These are phyloP conservation scores for Dendroctonus valens DNA, from an alignment of 1,140 invertebrate species.

Conservation along the genomic window DNA sequence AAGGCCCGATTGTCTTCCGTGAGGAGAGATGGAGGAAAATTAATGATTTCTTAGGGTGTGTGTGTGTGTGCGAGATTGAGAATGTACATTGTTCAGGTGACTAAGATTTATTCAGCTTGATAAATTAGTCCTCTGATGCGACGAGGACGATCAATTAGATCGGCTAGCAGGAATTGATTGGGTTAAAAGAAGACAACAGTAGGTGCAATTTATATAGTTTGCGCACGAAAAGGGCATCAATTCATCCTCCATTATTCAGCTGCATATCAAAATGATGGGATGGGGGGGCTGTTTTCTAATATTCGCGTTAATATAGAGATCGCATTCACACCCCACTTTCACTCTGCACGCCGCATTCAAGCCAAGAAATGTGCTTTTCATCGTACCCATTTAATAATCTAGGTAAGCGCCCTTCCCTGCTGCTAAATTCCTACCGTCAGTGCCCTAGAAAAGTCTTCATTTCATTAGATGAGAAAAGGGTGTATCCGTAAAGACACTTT, in stretches of 20 bases:
- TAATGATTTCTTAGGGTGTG: conserved; percentile 12
- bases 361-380: conserved; percentile 6
- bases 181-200: too few relatives aligned
- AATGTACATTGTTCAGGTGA: conserved; percentile 7
- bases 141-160: too few relatives aligned
- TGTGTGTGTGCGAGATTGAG: conserved; percentile 1
- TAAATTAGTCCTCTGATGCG: conserved; percentile 1
- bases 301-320: too few relatives aligned
- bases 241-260: too few relatives aligned
- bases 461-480: conserved; percentile 4
- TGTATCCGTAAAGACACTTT: neutral
- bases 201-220: too few relatives aligned
- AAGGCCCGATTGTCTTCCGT: conserved; percentile 9
- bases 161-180: too few relatives aligned
- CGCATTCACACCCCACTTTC: neutral
- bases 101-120: conserved; percentile 10
- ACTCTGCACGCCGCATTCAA: neutral
- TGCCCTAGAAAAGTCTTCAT: conserved; percentile 8
- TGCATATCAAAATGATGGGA: too few relatives aligned
- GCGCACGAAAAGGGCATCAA: too few relatives aligned
- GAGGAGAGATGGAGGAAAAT: conserved; percentile 1
- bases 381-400: conserved; percentile 7
- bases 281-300: too few relatives aligned
- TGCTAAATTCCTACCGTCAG: neutral
- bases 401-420: neutral